Percentiles rank a stretch among this genome's conserved stretches.
phyloP scores from a whole-genome alignment of 2,797 vertebrate species.

The Anguilla pacifica region DNA sequence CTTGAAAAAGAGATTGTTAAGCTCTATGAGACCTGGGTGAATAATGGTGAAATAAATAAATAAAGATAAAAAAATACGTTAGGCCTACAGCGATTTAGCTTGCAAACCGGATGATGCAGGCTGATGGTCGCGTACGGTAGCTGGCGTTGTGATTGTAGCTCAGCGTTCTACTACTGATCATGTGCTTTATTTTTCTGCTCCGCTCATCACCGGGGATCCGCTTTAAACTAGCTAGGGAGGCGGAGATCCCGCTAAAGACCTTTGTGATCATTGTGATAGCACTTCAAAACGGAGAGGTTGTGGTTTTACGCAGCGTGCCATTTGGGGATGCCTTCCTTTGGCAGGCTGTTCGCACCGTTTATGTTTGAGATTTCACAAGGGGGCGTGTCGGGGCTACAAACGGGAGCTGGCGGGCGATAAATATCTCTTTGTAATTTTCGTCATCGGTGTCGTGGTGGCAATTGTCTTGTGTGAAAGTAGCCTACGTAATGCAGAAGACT shows the following conservation, averaged over 20 bases:
- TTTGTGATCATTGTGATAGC: not conserved
- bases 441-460: not conserved
- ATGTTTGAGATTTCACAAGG: not conserved
- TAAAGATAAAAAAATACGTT: not conserved
- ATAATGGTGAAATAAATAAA: too few species aligned
- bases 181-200: not conserved
- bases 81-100: not conserved
- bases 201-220: not conserved
- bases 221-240: not conserved
- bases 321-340: not conserved
- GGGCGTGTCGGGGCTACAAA: not conserved
- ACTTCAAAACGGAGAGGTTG: not conserved
- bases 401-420: not conserved
- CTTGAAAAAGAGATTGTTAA: too few species aligned
- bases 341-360: not conserved
- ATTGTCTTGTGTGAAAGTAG: not conserved
- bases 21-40: too few species aligned
- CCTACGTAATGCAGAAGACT: not conserved
- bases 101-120: not conserved
- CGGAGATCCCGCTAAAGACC: not conserved
- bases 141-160: not conserved
- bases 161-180: not conserved
- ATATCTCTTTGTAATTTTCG: not conserved
- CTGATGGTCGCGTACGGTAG: not conserved
- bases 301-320: not conserved